Evolutionary conservation across 2,888 invertebrate species (phyloP), one percentile per base, ranked within the genome.

Genomic region (Lagria hirta): DNA sequence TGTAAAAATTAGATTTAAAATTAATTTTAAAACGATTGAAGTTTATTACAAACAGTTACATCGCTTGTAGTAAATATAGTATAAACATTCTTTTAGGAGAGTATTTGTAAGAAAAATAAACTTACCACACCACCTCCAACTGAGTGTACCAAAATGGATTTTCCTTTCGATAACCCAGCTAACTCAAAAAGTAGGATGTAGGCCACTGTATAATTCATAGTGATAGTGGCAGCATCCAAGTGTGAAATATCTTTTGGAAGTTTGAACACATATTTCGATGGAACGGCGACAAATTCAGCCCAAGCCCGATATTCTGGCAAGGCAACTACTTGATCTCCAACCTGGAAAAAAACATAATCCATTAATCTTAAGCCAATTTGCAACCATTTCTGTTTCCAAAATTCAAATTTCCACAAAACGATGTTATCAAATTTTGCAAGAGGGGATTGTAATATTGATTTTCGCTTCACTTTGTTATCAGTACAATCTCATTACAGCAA

Each of bases 111-210:
- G 15, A 29, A 30, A 20, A 15, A 13, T 26, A 26, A 29, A 83
- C 88, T 84, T 73, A 87, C 91, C 78, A 92, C 88, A 47, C 89
- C 90, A 46, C 92, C 92, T 17, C 89, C 91, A 58, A 88, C 88
- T 17, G 89, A 89, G 69, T 92, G 89, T 7, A 91, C 78, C 44
- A 92, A 77, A 5, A 92, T 76, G 51, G 84, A 86, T 74, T 90
- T 88, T 54, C 88, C 89, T 17, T 84, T 78, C 7, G 83, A 76
- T 29, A 91, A 74, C 57, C 84, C 84, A 40, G 86, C 88, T 70
- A 90, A 77, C 66, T 91, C 90, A 73, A 90, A 90, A 34, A 93
- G 81, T 58, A 92, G 75, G 59, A 90, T 82, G 68, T 91, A 84
- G 11, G 91, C 92, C 4, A 91, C 86, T 51, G 88, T 81, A 71